Evolutionary conservation across 2,888 invertebrate genomes (phyloP), one percentile per base, ranked within the genome.

Genomic region (Melanargia galathea): DNA sequence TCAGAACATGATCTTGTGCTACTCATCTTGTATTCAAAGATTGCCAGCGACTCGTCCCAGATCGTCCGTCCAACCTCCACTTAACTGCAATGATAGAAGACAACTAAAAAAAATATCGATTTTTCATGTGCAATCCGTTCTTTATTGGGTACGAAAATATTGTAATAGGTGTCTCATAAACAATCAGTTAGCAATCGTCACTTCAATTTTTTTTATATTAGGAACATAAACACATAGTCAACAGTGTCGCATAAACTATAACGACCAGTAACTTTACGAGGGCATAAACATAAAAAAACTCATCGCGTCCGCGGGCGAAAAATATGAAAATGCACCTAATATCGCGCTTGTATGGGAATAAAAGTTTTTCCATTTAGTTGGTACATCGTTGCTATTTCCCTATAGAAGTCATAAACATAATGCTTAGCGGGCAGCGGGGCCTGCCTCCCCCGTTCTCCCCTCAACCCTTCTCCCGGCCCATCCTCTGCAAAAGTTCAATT

Each of bases 371-470:
- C 86, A 86, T 89, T 86, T 84, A 86, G 79, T 77, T 60, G 78
- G 76, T 77, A 83, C 82, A 82, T 78, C 76, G 83, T 73, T 75
- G 75, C 82, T 89, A 90, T 90, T 90, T 90, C 90, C 90, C 90
- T 88, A 89, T 87, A 89, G 90, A 85, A 89, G 86, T 86, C 86
- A 84, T 90, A 90, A 90, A 90, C 85, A 88, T 79, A 76, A 75
- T 74, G 81, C 81, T 86, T 80, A 82, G 79, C 76, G 78, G 75
- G 77, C 69, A 68, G 59, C 58, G 70, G 67, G 62, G 54, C 60
- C 57, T 35, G 62, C 55, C 63, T 57, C 67, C 65, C 60, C 66
- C 60, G 64, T 63, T 66, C 52, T 65, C 68, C 67, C 60, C 55
- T 68, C 10, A 43, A 69, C 70, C 67, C 72, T 60, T 66, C 60